Evolutionary conservation across 1,140 invertebrate genomes (phyloP).

Genomic region (Anoplolepis gracilipes): DNA sequence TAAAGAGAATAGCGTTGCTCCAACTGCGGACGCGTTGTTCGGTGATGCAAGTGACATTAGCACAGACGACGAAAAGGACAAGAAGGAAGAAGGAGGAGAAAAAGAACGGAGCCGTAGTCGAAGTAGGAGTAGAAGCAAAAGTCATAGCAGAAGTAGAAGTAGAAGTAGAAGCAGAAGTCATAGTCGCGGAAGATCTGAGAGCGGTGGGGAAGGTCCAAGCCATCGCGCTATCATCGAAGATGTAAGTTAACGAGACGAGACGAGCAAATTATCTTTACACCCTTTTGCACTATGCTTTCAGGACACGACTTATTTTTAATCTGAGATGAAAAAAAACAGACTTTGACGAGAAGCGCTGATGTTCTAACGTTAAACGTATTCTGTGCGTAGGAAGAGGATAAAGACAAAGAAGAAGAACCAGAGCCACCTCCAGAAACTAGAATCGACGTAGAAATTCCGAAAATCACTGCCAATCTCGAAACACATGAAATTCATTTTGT

Average conservation of each 20-base stretch:
- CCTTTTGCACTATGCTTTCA: neutral
- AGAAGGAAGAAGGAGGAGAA: constrained; percentile 80
- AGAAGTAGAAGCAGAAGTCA: constrained; percentile 77
- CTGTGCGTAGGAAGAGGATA: constrained; percentile 85
- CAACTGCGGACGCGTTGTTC: constrained; percentile 94
- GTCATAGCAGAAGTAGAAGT: constrained; percentile 79
- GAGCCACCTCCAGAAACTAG: constrained; percentile 95
- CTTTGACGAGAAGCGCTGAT: neutral
- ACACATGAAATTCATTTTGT: constrained; percentile 97
- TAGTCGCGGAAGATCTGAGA: constrained; percentile 81
- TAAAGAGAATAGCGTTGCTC: constrained; percentile 81
- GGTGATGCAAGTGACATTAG: constrained; percentile 97
- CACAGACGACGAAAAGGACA: constrained; percentile 90
- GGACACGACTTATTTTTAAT: neutral
- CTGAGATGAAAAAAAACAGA: neutral
- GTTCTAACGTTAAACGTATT: constrained; percentile 70
- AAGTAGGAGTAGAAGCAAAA: constrained; percentile 76
- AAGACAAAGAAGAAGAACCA: constrained; percentile 91
- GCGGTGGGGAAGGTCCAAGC: constrained; percentile 80
- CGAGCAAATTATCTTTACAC: neutral
- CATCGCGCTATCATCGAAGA: constrained; percentile 83
- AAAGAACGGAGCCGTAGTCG: constrained; percentile 79
- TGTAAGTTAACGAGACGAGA: constrained; percentile 77
- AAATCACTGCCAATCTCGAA: constrained; percentile 97
- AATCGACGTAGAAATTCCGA: constrained; percentile 98